A percentile compares a stretch with the other conserved stretches of the same genome.
phyloP scores from a whole-genome alignment of 2,113 vertebrate genomes.

The Neolamprologus modestus region DNA sequence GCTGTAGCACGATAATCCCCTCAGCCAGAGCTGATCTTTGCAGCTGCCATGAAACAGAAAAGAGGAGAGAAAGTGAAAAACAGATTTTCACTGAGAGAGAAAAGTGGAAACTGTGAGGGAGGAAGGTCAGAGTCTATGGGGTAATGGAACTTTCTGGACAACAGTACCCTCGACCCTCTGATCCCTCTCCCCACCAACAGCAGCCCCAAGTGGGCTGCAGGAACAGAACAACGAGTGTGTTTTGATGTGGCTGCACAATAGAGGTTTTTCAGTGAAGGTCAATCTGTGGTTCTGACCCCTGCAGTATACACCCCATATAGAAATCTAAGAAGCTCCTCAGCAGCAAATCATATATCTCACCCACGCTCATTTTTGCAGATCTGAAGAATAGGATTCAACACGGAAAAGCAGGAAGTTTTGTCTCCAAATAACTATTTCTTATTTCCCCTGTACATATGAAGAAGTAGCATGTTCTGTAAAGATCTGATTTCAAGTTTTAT shows the following conservation, averaged over 20 bases:
- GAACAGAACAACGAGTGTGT: constrained; percentile 47
- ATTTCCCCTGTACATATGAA: not conserved
- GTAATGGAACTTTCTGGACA: constrained; percentile 53
- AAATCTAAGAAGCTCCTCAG: not conserved
- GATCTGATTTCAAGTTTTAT: not conserved
- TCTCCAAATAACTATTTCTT: not conserved
- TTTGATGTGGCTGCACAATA: constrained; percentile 52
- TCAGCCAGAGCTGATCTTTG: not conserved
- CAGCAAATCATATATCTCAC: constrained; percentile 4
- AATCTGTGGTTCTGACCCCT: constrained; percentile 13
- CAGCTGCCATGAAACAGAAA: constrained; percentile 29
- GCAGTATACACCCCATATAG: not conserved
- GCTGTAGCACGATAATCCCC: not conserved
- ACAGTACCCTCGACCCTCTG: constrained; percentile 23
- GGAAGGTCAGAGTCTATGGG: constrained; percentile 41
- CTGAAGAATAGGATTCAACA: not conserved
- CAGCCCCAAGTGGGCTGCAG: not conserved
- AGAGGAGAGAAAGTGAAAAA: not conserved
- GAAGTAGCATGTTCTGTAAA: not conserved
- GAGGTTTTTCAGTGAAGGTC: constrained; percentile 24
- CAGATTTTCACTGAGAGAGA: not conserved
- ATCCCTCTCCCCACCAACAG: not conserved
- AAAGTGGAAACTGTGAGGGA: constrained; percentile 44
- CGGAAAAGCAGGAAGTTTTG: not conserved
- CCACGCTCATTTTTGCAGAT: not conserved